Conservation (phyloP, 2,113 vertebrate genomes). For the Cygnus atratus region DNA sequence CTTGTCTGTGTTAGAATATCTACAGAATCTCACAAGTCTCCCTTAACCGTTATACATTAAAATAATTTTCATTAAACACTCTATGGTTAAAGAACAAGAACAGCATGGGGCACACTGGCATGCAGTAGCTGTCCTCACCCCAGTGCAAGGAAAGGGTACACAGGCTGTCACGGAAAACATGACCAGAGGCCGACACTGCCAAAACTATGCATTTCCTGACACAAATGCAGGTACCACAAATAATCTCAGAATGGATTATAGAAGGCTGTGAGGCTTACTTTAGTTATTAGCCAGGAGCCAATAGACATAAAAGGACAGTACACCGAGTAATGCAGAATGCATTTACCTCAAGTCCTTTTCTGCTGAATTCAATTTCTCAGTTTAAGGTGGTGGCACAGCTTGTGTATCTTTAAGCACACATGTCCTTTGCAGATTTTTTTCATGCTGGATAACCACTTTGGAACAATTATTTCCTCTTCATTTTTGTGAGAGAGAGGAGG, state of each 20-base stretch:
- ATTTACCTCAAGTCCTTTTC: background rate
- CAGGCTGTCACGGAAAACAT: fast-evolving
- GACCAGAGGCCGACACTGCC: background rate
- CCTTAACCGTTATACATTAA: background rate
- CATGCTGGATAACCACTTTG: background rate
- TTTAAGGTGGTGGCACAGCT: background rate
- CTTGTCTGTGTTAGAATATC: background rate
- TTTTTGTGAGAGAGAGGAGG: background rate
- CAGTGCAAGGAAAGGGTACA: background rate
- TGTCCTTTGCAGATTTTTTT: background rate
- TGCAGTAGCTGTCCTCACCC: background rate
- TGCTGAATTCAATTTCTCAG: background rate
- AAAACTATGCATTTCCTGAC: background rate
- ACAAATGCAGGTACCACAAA: background rate
- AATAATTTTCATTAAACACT: background rate
- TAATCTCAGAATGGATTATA: background rate
- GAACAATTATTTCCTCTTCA: background rate
- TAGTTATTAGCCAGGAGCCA: background rate
- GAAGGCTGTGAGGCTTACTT: background rate
- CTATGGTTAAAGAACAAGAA: background rate
- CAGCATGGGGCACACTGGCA: background rate
- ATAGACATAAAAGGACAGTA: background rate
- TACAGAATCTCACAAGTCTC: background rate
- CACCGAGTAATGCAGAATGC: background rate
- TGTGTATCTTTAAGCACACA: background rate